phyloP scores from a whole-genome alignment of 2,888 invertebrate genomes.

The Acholoe squamosa region DNA sequence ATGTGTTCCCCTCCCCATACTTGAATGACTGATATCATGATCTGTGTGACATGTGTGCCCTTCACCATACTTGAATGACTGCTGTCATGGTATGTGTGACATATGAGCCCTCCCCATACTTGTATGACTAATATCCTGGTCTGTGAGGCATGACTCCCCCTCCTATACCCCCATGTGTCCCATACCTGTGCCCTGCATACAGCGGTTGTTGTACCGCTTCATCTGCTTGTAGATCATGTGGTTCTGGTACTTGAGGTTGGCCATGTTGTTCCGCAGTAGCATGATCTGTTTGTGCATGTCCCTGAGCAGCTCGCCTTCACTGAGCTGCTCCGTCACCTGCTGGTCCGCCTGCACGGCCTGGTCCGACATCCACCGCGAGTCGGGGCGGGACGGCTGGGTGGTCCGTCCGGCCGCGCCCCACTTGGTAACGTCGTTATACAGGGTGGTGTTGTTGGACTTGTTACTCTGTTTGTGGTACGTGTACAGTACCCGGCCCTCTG shows the following conservation, averaged over 20 bases:
- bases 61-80: too few species aligned
- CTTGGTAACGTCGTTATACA: constrained; percentile 62
- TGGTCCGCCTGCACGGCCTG: neutral
- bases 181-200: constrained; percentile 57
- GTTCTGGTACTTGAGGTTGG: constrained; percentile 67
- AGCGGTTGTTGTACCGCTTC: constrained; percentile 62
- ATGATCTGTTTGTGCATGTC: constrained; percentile 55
- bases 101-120: too few species aligned
- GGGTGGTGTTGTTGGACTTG: constrained; percentile 55
- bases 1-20: too few species aligned
- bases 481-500: constrained; percentile 9
- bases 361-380: neutral
- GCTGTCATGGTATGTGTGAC: too few species aligned
- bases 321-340: neutral
- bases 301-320: constrained; percentile 30
- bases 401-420: constrained; percentile 46
- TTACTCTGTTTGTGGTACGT: constrained; percentile 43
- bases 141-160: neutral
- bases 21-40: too few species aligned
- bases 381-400: neutral
- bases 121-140: too few species aligned
- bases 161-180: neutral
- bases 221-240: constrained; percentile 66
- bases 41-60: too few species aligned
- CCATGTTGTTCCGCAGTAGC: constrained; percentile 62